Conservation (phyloP, 2,113 vertebrate species). For the Menura novaehollandiae region DNA sequence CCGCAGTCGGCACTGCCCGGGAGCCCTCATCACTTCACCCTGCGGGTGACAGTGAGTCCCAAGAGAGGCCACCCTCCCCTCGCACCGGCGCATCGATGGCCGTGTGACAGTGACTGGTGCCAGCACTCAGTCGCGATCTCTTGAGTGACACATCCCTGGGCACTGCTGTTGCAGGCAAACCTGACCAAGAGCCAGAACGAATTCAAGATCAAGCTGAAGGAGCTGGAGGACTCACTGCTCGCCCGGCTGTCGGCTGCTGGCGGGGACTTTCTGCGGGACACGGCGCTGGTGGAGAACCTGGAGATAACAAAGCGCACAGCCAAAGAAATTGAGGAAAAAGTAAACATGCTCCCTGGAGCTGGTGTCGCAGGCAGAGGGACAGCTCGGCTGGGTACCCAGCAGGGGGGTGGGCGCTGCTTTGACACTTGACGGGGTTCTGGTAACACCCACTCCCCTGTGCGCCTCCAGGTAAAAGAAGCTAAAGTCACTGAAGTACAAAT, state of each 20-base stretch:
- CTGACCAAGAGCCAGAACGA: conserved; percentile 78
- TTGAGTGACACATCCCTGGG: not conserved
- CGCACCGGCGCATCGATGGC: not conserved
- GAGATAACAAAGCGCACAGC: conserved; percentile 75
- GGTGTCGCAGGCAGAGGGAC: not conserved
- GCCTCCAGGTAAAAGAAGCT: conserved; percentile 68
- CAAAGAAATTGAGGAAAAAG: conserved; percentile 75
- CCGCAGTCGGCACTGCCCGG: accelerated
- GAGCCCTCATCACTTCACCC: accelerated
- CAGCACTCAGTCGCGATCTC: not conserved
- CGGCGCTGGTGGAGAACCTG: conserved; percentile 72
- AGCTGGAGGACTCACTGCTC: conserved; percentile 75
- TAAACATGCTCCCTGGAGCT: not conserved
- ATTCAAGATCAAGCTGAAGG: conserved; percentile 77
- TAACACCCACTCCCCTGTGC: not conserved
- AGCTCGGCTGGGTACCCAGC: accelerated
- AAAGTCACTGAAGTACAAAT: conserved; percentile 72
- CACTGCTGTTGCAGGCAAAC: conserved; percentile 25
- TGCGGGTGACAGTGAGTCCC: accelerated
- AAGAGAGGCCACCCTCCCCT: not conserved
- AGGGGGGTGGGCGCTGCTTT: not conserved
- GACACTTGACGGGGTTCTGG: accelerated
- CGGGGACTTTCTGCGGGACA: conserved; percentile 72
- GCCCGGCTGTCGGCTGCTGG: conserved; percentile 68
- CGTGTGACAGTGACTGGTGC: not conserved